phyloP scores from a whole-genome alignment of 64 coral and sea anemone species.

The Stichodactyla mertensii region DNA sequence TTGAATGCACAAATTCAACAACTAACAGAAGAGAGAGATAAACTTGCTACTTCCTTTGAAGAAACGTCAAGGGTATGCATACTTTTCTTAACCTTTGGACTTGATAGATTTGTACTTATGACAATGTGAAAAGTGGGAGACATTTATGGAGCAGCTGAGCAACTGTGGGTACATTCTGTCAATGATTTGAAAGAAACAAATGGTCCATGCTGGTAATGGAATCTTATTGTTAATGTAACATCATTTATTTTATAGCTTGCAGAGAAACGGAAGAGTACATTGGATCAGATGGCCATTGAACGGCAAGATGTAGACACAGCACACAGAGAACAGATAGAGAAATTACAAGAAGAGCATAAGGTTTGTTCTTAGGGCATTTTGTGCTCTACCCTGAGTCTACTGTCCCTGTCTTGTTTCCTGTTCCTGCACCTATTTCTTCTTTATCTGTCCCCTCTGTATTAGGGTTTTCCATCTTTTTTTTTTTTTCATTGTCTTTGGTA shows the following conservation, averaged over 20 bases:
- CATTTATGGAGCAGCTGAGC: too few relatives aligned
- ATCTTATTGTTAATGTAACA: too few relatives aligned
- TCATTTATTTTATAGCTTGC: slow-evolving; percentile 60
- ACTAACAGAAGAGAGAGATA: slow-evolving; percentile 42
- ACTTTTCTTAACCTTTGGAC: too few relatives aligned
- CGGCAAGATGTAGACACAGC: slow-evolving; percentile 57
- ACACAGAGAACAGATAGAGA: slow-evolving; percentile 78
- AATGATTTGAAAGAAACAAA: too few relatives aligned
- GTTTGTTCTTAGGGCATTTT: slow-evolving; percentile 25
- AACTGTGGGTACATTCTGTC: too few relatives aligned
- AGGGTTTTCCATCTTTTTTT: neutral
- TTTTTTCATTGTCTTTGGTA: slow-evolving; percentile 9
- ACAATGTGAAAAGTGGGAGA: too few relatives aligned
- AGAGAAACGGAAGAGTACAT: slow-evolving; percentile 75
- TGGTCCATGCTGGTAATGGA: too few relatives aligned
- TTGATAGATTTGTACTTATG: too few relatives aligned
- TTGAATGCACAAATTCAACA: slow-evolving; percentile 54
- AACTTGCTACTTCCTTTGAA: slow-evolving; percentile 24
- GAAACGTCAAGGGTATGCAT: slow-evolving; percentile 51
- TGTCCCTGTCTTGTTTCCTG: too few relatives aligned
- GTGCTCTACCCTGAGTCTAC: too few relatives aligned
- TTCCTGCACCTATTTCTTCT: too few relatives aligned
- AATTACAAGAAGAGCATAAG: slow-evolving; percentile 81
- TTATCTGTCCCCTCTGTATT: neutral
- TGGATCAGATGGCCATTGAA: slow-evolving; percentile 88